Evolutionary conservation across 2,797 vertebrate species (phyloP).

Genomic region (Zalophus californianus): DNA sequence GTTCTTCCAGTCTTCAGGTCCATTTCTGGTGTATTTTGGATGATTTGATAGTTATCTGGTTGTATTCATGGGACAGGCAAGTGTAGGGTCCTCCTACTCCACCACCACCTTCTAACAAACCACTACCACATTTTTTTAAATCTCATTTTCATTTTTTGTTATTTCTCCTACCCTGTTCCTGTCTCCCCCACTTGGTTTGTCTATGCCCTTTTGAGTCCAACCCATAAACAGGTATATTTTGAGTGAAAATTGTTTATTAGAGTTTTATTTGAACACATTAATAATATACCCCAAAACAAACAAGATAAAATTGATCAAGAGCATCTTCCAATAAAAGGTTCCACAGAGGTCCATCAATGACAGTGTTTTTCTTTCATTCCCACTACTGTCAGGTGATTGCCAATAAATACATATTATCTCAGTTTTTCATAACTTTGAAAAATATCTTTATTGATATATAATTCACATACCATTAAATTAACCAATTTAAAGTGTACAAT

Average conservation of each 20-base stretch:
- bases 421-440: slow-evolving; percentile 48
- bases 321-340: not conserved
- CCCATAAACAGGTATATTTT: slow-evolving; percentile 48
- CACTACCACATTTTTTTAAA: not conserved
- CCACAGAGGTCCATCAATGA: not conserved
- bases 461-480: not conserved
- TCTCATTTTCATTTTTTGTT: slow-evolving; percentile 45
- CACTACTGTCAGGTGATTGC: slow-evolving; percentile 20
- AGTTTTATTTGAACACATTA: slow-evolving; percentile 53
- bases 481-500: not conserved
- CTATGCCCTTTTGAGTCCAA: not conserved
- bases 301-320: slow-evolving; percentile 45
- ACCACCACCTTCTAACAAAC: not conserved
- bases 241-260: slow-evolving; percentile 48
- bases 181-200: not conserved
- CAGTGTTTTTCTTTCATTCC: slow-evolving; percentile 46
- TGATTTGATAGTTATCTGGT: not conserved
- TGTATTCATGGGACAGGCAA: not conserved
- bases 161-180: not conserved
- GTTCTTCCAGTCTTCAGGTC: not conserved
- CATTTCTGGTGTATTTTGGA: not conserved
- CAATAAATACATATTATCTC: not conserved
- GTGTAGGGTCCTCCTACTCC: not conserved
- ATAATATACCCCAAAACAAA: slow-evolving; percentile 44
- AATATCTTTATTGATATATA: slow-evolving; percentile 46